Percentiles rank a stretch among this genome's conserved stretches.
These are phyloP conservation scores for Amphipyra tragopoginis DNA, from an alignment of 2,888 invertebrate genomes.

Conservation along the genomic window DNA sequence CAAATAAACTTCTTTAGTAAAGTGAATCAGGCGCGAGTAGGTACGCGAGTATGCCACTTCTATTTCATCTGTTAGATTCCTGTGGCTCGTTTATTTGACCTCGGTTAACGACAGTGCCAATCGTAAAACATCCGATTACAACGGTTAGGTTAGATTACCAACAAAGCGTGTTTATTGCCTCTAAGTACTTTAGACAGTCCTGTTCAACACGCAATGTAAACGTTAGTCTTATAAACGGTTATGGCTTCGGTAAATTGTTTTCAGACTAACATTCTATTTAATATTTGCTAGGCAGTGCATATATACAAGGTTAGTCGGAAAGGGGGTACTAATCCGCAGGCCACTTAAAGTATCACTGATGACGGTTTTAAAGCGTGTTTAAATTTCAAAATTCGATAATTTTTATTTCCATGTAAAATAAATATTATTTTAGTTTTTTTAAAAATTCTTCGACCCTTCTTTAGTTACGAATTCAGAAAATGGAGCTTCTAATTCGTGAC, in stretches of 20 bases:
- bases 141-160: slow-evolving; percentile 36
- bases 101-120: slow-evolving; percentile 28
- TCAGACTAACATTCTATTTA: background rate
- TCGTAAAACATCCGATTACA: slow-evolving; percentile 45
- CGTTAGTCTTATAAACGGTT: slow-evolving; percentile 16
- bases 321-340: too few relatives aligned
- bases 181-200: slow-evolving; percentile 10
- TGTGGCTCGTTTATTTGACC: slow-evolving; percentile 8
- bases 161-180: slow-evolving; percentile 47
- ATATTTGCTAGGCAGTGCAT: background rate
- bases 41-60: background rate
- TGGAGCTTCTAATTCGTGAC: too few relatives aligned
- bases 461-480: too few relatives aligned
- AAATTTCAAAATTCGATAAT: too few relatives aligned
- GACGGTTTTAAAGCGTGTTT: too few relatives aligned
- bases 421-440: too few relatives aligned
- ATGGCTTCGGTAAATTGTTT: slow-evolving; percentile 11
- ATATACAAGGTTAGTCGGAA: too few relatives aligned
- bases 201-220: slow-evolving; percentile 33
- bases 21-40: too few relatives aligned
- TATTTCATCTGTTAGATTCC: slow-evolving; percentile 3
- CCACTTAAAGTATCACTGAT: too few relatives aligned
- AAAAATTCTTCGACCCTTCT: too few relatives aligned
- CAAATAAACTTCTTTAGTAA: too few relatives aligned
- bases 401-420: too few relatives aligned